Percentiles rank a stretch among this genome's conserved stretches.
These are phyloP conservation scores for Herminia tarsipennalis DNA, from an alignment of 2,888 invertebrate genomes.

Conservation along the genomic window DNA sequence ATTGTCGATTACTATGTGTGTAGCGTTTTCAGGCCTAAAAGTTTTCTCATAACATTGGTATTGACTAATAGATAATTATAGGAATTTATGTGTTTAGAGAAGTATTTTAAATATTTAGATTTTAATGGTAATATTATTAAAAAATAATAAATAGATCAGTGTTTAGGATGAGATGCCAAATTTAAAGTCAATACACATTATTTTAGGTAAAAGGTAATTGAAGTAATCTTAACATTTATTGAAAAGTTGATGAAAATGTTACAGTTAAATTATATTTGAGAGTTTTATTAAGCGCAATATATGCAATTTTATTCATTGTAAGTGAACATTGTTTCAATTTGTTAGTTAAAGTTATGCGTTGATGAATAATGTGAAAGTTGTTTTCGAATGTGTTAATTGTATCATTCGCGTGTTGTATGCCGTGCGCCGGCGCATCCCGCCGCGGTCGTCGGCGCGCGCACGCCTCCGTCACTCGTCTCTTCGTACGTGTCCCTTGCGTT, in stretches of 20 bases:
- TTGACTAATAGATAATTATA: constrained; percentile 84
- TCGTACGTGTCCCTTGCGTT: constrained; percentile 38
- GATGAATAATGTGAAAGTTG: constrained; percentile 71
- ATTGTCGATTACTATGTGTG: constrained; percentile 60
- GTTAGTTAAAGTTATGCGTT: constrained; percentile 85
- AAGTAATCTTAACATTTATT: constrained; percentile 84
- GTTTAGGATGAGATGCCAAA: constrained; percentile 88
- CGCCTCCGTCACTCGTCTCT: constrained; percentile 16
- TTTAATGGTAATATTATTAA: constrained; percentile 78
- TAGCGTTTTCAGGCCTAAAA: constrained; percentile 81
- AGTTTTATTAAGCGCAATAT: constrained; percentile 85
- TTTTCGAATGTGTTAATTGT: constrained; percentile 57
- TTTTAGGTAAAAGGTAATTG: constrained; percentile 86
- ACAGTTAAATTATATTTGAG: constrained; percentile 86
- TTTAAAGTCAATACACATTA: constrained; percentile 88
- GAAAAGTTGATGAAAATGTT: constrained; percentile 83
- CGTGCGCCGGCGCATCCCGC: constrained; percentile 8
- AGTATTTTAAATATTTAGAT: constrained; percentile 86
- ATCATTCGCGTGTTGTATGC: constrained; percentile 37
- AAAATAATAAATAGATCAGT: constrained; percentile 79
- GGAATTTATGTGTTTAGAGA: constrained; percentile 85
- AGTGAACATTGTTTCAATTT: constrained; percentile 84
- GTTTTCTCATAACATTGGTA: constrained; percentile 80
- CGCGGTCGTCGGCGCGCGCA: constrained; percentile 7
- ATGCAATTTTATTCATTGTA: constrained; percentile 84